phyloP scores from a whole-genome alignment of 2,888 invertebrate species.

The Psococerastis gibbosa region DNA sequence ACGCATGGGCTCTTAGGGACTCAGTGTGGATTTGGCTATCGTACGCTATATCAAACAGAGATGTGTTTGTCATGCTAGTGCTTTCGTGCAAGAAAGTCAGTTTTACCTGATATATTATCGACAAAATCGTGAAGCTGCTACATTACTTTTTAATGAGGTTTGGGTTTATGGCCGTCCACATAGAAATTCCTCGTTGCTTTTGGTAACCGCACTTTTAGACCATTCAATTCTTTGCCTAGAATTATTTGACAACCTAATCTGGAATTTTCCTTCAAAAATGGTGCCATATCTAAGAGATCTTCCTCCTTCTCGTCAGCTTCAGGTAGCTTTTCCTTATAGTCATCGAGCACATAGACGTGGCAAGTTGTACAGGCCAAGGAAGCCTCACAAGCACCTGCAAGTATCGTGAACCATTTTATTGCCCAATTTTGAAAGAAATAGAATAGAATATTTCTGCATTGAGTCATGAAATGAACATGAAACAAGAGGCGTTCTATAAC shows the following conservation, averaged over 20 bases:
- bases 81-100: no score
- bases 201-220: conserved; percentile 63
- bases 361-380: conserved; percentile 97
- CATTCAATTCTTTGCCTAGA: conserved; percentile 71
- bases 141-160: conserved; percentile 51
- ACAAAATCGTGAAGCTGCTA: background rate
- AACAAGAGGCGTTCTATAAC: no score
- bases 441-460: no score
- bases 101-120: no score
- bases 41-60: no score
- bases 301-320: conserved; percentile 83
- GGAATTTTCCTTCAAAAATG: conserved; percentile 87
- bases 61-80: no score
- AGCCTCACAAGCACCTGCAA: conserved; percentile 89
- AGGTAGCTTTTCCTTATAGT: conserved; percentile 53
- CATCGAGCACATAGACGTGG: conserved; percentile 77
- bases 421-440: no score
- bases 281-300: conserved; percentile 91
- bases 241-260: conserved; percentile 88
- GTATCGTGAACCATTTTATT: no score
- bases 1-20: no score
- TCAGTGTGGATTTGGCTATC: no score
- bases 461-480: no score
- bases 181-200: conserved; percentile 88
- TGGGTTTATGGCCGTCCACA: conserved; percentile 92